A percentile compares a stretch with the other conserved stretches of the same genome.
Conservation (phyloP, 1,140 invertebrate genomes). For the Theocolax elegans region DNA sequence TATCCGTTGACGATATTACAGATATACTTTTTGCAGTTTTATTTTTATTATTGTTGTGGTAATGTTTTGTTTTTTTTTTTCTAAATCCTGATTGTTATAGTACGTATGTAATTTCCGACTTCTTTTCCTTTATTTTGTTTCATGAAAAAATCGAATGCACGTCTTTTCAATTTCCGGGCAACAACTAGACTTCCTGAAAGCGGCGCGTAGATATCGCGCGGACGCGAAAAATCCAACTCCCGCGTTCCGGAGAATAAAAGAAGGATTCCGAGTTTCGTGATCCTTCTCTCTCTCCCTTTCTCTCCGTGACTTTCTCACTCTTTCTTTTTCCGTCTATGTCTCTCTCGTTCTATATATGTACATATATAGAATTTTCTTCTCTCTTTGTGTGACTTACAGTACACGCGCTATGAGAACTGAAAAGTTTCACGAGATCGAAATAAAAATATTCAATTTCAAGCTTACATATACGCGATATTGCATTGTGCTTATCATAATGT, state of each 20-base stretch:
- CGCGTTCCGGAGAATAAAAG: constrained; percentile 35
- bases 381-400: constrained; percentile 14
- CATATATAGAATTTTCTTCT: too few species aligned
- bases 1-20: too few species aligned
- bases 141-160: constrained; percentile 38
- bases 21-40: too few species aligned
- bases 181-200: constrained; percentile 35
- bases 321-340: too few species aligned
- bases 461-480: constrained; percentile 14
- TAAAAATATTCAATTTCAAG: constrained; percentile 33
- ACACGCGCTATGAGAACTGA: constrained; percentile 22
- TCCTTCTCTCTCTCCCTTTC: background rate
- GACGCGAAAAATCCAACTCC: constrained; percentile 8
- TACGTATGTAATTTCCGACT: background rate
- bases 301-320: background rate
- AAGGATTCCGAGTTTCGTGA: constrained; percentile 32
- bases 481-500: background rate
- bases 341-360: too few species aligned
- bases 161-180: constrained; percentile 47
- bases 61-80: constrained; percentile 11
- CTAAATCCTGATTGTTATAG: background rate
- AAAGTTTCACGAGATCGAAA: constrained; percentile 7
- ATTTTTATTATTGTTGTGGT: background rate
- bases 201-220: constrained; percentile 13
- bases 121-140: constrained; percentile 6